A percentile compares a stretch with the other conserved stretches of the same genome.
phyloP scores from a whole-genome alignment of 2,113 vertebrate species.

The Thomomys bottae region DNA sequence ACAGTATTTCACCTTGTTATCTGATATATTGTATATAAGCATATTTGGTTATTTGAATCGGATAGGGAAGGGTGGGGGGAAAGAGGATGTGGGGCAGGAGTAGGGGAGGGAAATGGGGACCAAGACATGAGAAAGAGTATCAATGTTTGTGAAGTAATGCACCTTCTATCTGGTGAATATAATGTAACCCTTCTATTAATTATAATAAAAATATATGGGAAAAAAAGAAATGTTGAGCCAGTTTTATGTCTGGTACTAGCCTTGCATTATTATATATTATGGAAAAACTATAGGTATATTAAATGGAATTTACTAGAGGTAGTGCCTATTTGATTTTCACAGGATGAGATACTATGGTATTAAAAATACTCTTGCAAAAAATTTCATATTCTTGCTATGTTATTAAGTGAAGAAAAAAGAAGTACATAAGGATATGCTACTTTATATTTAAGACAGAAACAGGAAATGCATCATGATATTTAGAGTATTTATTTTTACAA shows the following conservation, averaged over 20 bases:
- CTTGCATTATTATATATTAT: conserved; percentile 1
- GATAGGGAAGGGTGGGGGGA: no score
- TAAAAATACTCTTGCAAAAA: neutral
- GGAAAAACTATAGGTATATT: neutral
- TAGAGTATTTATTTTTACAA: conserved; percentile 32
- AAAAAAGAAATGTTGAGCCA: neutral
- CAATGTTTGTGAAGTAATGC: no score
- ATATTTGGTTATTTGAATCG: no score
- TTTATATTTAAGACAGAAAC: conserved; percentile 26
- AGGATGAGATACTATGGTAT: neutral
- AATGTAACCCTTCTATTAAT: no score
- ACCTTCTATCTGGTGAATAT: no score
- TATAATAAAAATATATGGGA: no score
- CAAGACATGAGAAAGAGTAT: no score
- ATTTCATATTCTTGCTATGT: neutral
- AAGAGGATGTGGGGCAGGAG: no score
- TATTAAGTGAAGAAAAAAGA: conserved; percentile 13
- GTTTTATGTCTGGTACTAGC: neutral
- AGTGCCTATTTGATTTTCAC: conserved; percentile 15
- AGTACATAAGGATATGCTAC: neutral
- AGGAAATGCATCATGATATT: conserved; percentile 14
- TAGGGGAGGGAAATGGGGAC: no score
- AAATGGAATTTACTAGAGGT: neutral
- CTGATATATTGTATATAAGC: no score
- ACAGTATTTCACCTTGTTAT: no score